These are phyloP conservation scores for Bugulina stolonifera DNA, from an alignment of 2,888 invertebrate genomes.

Conservation along the genomic window DNA sequence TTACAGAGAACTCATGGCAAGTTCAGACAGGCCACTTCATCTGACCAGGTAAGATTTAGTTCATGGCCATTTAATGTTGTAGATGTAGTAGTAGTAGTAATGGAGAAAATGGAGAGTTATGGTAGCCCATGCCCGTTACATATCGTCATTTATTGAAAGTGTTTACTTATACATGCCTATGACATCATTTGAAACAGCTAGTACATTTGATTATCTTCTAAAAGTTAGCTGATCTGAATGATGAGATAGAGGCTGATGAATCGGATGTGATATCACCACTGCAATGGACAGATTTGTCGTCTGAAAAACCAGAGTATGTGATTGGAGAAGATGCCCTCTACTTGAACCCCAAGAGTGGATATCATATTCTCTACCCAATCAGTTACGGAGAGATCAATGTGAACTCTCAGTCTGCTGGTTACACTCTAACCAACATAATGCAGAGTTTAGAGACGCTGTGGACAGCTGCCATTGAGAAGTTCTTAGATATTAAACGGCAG, in stretches of 20 bases:
- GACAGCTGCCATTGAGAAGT: conserved; percentile 71
- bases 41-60: conserved; percentile 38
- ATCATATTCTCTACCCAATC: conserved; percentile 84
- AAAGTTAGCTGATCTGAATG: conserved; percentile 72
- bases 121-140: no score
- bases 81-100: no score
- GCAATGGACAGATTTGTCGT: conserved; percentile 43
- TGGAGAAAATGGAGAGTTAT: no score
- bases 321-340: conserved; percentile 71
- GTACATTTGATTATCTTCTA: no score
- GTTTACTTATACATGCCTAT: no score
- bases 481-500: conserved; percentile 75
- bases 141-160: no score
- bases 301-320: conserved; percentile 54
- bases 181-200: no score
- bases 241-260: conserved; percentile 68
- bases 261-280: conserved; percentile 49
- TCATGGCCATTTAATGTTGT: no score
- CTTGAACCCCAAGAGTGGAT: conserved; percentile 57
- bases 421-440: conserved; percentile 75
- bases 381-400: conserved; percentile 79
- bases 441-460: conserved; percentile 83
- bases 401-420: conserved; percentile 75
- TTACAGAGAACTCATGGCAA: conserved; percentile 33
- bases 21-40: conserved; percentile 40